Conservation (phyloP, 2,888 invertebrate genomes). For the Sympetrum striolatum region DNA sequence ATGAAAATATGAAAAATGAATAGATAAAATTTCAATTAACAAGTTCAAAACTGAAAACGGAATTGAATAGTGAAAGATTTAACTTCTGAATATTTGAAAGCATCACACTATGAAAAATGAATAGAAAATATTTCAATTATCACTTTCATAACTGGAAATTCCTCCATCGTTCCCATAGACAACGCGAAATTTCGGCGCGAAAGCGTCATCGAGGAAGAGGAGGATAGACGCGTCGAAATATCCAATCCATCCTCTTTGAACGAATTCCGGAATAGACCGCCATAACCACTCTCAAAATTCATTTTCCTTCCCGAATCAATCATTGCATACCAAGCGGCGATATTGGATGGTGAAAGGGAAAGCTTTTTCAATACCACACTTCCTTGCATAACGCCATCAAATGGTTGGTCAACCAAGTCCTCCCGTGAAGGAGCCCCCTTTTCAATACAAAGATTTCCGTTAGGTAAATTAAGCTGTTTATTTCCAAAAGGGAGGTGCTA, state of each 20-base stretch:
- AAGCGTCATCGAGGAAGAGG: neutral
- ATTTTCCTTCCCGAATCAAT: neutral
- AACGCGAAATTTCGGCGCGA: neutral
- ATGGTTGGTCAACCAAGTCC: neutral
- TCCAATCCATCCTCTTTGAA: neutral
- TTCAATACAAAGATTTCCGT: neutral
- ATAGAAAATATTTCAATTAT: neutral
- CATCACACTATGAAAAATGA: neutral
- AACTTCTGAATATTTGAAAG: neutral
- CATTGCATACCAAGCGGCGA: neutral
- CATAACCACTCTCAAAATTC: neutral
- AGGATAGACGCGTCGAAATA: neutral
- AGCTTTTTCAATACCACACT: neutral
- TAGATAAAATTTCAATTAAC: too few species aligned
- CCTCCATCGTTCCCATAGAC: too few species aligned
- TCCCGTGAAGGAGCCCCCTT: neutral
- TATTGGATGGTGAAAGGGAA: neutral
- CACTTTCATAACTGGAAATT: too few species aligned
- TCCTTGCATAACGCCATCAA: neutral
- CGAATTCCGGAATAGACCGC: neutral
- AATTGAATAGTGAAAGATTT: too few species aligned
- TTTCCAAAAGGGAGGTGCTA: neutral
- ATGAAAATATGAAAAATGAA: too few species aligned
- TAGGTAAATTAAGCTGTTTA: neutral
- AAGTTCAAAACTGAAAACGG: too few species aligned